Conservation (phyloP, 2,113 vertebrate species). For the Catharus minimus region DNA sequence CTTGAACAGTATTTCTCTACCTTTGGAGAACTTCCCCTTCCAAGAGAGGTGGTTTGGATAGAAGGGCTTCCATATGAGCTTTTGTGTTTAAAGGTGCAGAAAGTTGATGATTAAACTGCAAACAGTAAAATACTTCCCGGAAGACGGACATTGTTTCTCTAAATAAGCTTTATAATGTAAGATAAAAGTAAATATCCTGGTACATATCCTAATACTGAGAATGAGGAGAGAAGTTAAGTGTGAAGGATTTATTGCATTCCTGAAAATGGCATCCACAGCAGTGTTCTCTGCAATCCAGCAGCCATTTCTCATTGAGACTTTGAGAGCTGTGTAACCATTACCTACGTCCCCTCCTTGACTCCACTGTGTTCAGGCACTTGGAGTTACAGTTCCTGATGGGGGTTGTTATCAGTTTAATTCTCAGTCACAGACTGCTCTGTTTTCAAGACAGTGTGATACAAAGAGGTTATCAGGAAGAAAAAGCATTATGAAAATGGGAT, state of each 20-base stretch:
- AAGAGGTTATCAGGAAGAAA: neutral
- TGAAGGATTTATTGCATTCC: neutral
- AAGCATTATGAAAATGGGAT: neutral
- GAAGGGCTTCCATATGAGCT: neutral
- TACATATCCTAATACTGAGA: neutral
- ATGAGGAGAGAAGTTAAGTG: neutral
- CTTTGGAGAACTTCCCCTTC: neutral
- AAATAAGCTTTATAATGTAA: neutral
- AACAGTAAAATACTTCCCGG: neutral
- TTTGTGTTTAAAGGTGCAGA: neutral
- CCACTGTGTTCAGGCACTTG: neutral
- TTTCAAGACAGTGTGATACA: neutral
- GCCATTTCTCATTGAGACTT: neutral
- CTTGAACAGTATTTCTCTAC: neutral
- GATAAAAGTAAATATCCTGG: neutral
- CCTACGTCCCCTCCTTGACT: fast-evolving
- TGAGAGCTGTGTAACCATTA: neutral
- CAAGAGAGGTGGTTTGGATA: neutral
- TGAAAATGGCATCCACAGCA: neutral
- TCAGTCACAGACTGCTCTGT: neutral
- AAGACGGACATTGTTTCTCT: neutral
- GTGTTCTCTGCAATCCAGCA: neutral
- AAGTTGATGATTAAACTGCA: neutral
- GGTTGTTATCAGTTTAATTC: neutral
- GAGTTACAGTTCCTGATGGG: neutral